Conservation (phyloP, 2,797 vertebrate species). For the Knipowitschia caucasica region DNA sequence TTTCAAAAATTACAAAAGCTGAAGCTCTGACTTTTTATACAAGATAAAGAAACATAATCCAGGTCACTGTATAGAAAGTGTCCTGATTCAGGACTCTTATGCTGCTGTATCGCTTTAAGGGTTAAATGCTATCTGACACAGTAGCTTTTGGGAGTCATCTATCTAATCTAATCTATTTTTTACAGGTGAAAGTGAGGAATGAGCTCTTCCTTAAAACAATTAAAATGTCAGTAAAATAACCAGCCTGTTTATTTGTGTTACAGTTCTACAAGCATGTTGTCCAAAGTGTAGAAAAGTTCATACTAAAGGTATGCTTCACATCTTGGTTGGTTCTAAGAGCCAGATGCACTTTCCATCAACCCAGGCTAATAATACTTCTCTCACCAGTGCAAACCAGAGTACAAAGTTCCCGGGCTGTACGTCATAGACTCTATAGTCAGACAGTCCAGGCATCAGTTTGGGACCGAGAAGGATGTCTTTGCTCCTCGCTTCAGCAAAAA, state of each 20-base stretch:
- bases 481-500: slow-evolving; percentile 99
- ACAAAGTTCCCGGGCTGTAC: slow-evolving; percentile 97
- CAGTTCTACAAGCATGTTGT: slow-evolving; percentile 99
- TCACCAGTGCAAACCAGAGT: slow-evolving; percentile 94
- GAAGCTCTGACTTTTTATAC: too few species aligned
- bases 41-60: too few species aligned
- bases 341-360: not conserved
- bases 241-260: slow-evolving; percentile 53
- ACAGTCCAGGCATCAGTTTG: slow-evolving; percentile 98
- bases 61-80: too few species aligned
- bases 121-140: too few species aligned
- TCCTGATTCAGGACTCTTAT: too few species aligned
- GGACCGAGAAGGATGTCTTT: slow-evolving; percentile 97
- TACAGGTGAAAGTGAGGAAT: not conserved
- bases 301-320: slow-evolving; percentile 87
- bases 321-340: slow-evolving; percentile 10
- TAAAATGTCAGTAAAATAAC: not conserved
- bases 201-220: not conserved
- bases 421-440: slow-evolving; percentile 98
- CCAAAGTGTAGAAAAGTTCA: slow-evolving; percentile 98
- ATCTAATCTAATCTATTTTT: not conserved
- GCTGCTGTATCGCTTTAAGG: too few species aligned
- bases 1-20: too few species aligned
- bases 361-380: not conserved
- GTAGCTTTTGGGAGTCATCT: not conserved